A percentile compares a stretch with the other conserved stretches of the same genome.
phyloP scores from a whole-genome alignment of 2,888 invertebrate genomes.

The Chrysomela aeneicollis region DNA sequence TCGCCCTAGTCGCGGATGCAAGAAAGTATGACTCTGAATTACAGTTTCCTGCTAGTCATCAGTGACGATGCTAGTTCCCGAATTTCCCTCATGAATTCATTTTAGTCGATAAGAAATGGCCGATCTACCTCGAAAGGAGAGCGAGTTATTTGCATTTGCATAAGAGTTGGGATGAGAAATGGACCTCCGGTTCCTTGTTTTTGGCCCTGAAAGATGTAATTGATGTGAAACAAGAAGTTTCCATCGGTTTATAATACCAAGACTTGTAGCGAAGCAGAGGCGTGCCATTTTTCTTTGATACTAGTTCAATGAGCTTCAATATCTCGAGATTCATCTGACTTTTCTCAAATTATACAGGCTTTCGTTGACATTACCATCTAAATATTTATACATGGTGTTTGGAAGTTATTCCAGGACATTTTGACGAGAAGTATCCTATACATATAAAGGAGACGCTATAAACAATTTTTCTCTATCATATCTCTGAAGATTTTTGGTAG shows the following conservation, averaged over 20 bases:
- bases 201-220: background rate
- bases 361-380: too few species aligned
- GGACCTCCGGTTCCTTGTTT: background rate
- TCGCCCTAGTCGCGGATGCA: background rate
- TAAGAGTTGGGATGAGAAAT: background rate
- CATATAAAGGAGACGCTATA: too few species aligned
- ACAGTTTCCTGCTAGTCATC: background rate
- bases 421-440: too few species aligned
- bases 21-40: background rate
- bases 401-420: too few species aligned
- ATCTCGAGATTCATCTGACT: too few species aligned
- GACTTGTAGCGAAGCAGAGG: background rate
- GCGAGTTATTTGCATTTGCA: constrained; percentile 1
- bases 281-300: background rate
- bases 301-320: too few species aligned
- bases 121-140: background rate
- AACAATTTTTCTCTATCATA: too few species aligned
- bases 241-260: background rate
- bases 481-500: too few species aligned
- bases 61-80: background rate
- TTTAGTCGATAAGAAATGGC: background rate
- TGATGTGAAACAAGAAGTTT: background rate
- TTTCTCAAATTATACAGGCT: too few species aligned
- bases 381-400: too few species aligned
- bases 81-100: background rate